Evolutionary conservation across 2,888 invertebrate species (phyloP).

Genomic region (Tetrapedia diversipes): DNA sequence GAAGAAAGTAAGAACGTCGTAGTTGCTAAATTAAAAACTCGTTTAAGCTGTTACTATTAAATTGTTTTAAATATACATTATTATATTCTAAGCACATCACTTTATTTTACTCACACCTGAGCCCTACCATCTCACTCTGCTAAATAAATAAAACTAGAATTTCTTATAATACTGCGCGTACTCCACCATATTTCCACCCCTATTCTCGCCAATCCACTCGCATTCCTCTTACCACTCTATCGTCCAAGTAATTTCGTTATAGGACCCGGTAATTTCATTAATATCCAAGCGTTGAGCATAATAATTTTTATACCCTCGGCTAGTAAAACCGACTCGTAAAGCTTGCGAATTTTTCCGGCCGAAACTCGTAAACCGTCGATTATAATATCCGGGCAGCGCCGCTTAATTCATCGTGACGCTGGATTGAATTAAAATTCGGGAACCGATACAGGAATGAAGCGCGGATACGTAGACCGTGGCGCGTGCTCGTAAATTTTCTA

Average conservation of each 20-base stretch:
- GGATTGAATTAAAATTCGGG: slow-evolving; percentile 39
- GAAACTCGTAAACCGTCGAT: slow-evolving; percentile 25
- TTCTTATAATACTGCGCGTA: no score
- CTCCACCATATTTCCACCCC: no score
- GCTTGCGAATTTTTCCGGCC: slow-evolving; percentile 10
- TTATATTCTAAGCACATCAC: no score
- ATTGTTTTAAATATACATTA: no score
- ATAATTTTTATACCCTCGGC: slow-evolving; percentile 31
- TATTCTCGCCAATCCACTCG: neutral
- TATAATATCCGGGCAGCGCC: neutral
- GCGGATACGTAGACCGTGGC: slow-evolving; percentile 25
- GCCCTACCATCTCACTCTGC: no score
- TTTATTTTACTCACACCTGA: no score
- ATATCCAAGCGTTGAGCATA: slow-evolving; percentile 23
- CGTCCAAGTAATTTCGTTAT: slow-evolving; percentile 6
- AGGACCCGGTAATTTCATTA: slow-evolving; percentile 45
- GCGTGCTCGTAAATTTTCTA: slow-evolving; percentile 46
- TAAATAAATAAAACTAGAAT: no score
- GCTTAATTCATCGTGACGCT: slow-evolving; percentile 10
- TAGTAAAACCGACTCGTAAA: slow-evolving; percentile 35
- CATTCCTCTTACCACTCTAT: neutral
- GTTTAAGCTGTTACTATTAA: no score
- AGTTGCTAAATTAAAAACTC: no score
- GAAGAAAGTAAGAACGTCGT: no score
- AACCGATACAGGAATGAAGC: slow-evolving; percentile 31